Evolutionary conservation across 2,797 vertebrate species (phyloP), one percentile per base, ranked within the genome.

Genomic region (Phaenicophaeus curvirostris): DNA sequence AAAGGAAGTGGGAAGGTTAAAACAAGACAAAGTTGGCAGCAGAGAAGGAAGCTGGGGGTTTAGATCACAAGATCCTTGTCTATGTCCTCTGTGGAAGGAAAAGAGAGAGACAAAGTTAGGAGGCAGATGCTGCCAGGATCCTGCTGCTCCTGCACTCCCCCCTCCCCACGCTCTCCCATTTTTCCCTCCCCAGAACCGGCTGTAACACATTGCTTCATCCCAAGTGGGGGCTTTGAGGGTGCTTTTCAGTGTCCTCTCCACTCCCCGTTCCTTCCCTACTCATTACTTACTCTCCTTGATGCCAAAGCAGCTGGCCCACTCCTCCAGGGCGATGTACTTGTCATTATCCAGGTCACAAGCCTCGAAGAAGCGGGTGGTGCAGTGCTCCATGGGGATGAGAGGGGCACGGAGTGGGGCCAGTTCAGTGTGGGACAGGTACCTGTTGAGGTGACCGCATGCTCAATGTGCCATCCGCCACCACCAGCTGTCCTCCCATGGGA

Each of bases 371-470:
- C 98, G 99, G 41, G 99, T 99, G 98, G 99, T 99, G 98, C 99
- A 99, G 78, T 99, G 99, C 97, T 99, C 99, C 99, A 99, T 99
- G 98, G 99, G 99, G 85, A 99, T 99, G 94, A 99, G 99, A 9
- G 99, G 99, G 2, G 99, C 99, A 0, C 99, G 99, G 94, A 99
- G 98, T 0, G 99, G 99, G 81, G 99, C 97, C 97, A 99, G 98
- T 98, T 99, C 99, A 0, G 99, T 98, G 98, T 99, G 99, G 94
- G 99, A 99, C 97, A 99, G 98, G 97, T 99, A 99, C 85, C 99
- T 99, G 95, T 35, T 24, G 2, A 55, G 74, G 67, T n/a, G 9
- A 24, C 11, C 28, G 0, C 25, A 3, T 0, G 9, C 12, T 84
- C 62, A 96, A n/a, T 0, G 2, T 1, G 3, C 23, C 0, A 11